phyloP scores from a whole-genome alignment of 2,888 invertebrate species.

The Synergus laeviventris region DNA sequence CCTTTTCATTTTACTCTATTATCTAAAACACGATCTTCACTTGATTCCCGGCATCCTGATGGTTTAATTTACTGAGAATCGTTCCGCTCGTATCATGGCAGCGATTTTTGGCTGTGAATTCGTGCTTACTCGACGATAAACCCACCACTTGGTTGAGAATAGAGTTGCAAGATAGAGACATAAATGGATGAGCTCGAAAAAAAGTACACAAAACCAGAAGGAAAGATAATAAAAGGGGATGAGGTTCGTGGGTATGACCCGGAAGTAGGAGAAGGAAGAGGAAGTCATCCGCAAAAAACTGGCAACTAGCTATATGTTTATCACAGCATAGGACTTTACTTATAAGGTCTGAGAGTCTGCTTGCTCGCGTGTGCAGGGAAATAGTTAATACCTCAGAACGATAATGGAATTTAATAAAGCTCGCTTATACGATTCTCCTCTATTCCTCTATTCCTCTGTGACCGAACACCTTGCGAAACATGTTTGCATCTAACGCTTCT shows the following conservation, averaged over 20 bases:
- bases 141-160: conserved; percentile 28
- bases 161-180: conserved; percentile 23
- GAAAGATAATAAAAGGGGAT: background rate
- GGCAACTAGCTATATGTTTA: conserved; percentile 14
- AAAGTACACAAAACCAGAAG: conserved; percentile 19
- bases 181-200: conserved; percentile 17
- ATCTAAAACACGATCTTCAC: conserved; percentile 24
- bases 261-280: background rate
- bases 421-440: conserved; percentile 46
- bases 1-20: conserved; percentile 1
- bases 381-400: conserved; percentile 55
- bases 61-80: conserved; percentile 28
- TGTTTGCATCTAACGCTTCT: conserved; percentile 49
- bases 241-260: background rate
- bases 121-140: conserved; percentile 39
- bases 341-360: background rate
- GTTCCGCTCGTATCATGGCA: conserved; percentile 8
- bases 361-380: conserved; percentile 52
- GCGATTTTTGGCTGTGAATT: conserved; percentile 34
- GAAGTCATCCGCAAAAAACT: background rate
- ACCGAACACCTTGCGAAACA: conserved; percentile 26
- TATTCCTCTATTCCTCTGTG: conserved; percentile 25
- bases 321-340: background rate
- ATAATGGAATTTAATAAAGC: conserved; percentile 64
- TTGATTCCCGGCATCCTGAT: background rate